phyloP scores from a whole-genome alignment of 2,113 vertebrate species.

The Carlito syrichta region DNA sequence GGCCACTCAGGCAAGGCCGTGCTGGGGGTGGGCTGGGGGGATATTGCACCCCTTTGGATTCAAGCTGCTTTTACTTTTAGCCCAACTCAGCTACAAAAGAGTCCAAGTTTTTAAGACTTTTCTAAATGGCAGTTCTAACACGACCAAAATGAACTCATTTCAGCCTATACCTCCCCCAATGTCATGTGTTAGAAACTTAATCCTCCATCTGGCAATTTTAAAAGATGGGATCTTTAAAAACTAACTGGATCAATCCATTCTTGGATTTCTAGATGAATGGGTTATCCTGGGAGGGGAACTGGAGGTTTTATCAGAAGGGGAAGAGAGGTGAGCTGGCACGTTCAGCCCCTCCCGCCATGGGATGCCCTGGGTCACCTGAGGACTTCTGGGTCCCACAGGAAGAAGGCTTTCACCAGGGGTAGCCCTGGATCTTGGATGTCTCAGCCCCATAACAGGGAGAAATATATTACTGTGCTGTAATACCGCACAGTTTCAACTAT shows the following conservation, averaged over 20 bases:
- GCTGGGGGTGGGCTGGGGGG: too few relatives aligned
- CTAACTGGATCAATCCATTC: neutral
- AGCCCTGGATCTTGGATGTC: neutral
- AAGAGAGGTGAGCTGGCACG: neutral
- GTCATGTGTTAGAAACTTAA: neutral
- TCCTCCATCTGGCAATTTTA: neutral
- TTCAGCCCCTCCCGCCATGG: neutral
- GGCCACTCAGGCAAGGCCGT: too few relatives aligned
- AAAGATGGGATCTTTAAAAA: neutral
- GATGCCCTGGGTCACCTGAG: fast-evolving
- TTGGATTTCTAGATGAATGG: neutral
- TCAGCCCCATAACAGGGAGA: neutral
- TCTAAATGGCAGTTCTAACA: too few relatives aligned
- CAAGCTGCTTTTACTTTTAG: too few relatives aligned
- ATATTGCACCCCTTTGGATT: too few relatives aligned
- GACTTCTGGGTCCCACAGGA: neutral
- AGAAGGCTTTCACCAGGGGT: neutral
- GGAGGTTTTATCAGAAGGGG: neutral
- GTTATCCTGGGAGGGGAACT: neutral
- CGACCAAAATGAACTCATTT: too few relatives aligned
- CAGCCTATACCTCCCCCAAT: too few relatives aligned
- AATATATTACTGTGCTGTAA: neutral
- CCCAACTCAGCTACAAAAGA: too few relatives aligned
- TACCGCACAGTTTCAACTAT: neutral
- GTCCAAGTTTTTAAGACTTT: too few relatives aligned